Evolutionary conservation across 2,797 vertebrate genomes (phyloP).

Genomic region (Myotis vivesi): DNA sequence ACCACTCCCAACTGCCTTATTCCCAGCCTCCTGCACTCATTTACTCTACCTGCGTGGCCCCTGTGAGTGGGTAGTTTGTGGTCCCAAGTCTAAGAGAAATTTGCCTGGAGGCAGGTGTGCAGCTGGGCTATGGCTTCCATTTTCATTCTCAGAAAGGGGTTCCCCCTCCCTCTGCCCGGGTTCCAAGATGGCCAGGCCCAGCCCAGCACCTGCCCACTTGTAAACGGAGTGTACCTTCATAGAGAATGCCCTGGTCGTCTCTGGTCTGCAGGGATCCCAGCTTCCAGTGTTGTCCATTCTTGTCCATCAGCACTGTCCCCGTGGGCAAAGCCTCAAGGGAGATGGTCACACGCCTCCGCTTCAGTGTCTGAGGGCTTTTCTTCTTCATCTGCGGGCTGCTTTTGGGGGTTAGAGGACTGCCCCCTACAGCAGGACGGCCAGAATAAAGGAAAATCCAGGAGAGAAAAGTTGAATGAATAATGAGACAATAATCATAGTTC

Average conservation of each 20-base stretch:
- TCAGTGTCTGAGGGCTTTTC: conserved; percentile 51
- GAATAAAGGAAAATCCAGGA: neutral
- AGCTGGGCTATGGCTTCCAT: neutral
- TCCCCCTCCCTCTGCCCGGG: neutral
- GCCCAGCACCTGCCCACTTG: accelerated
- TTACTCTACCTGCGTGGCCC: neutral
- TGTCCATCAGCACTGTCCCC: conserved; percentile 86
- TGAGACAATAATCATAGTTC: neutral
- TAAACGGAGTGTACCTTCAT: conserved; percentile 86
- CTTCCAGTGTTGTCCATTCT: conserved; percentile 86
- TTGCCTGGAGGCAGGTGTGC: neutral
- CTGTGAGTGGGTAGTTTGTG: neutral
- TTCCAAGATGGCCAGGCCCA: accelerated
- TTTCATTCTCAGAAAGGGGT: neutral
- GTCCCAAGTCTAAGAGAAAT: neutral
- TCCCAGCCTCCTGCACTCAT: neutral
- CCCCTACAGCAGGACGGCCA: conserved; percentile 8
- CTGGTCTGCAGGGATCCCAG: conserved; percentile 84
- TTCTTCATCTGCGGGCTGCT: neutral
- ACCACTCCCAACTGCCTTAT: neutral
- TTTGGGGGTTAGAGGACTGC: neutral
- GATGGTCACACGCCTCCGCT: conserved; percentile 56
- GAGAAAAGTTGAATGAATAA: neutral
- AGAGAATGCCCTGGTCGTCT: conserved; percentile 85
- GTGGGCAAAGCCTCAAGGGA: conserved; percentile 80